A percentile compares a stretch with the other conserved stretches of the same genome.
Conservation (phyloP, 92 coral and sea anemone species). For the Palythoa caribaeorum region DNA sequence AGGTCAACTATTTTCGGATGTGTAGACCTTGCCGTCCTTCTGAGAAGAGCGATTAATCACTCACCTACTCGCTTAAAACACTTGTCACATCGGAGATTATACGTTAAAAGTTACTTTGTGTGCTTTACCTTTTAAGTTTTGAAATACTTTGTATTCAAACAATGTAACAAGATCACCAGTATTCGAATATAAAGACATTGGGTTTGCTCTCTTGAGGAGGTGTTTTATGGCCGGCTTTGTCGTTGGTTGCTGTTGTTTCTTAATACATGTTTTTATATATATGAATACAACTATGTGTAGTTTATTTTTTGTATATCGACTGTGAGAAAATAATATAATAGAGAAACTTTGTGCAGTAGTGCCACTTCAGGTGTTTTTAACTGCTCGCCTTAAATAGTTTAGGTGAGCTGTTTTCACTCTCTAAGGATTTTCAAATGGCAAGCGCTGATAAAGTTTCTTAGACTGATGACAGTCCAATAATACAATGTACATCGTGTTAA, state of each 20-base stretch:
- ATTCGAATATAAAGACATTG: not conserved
- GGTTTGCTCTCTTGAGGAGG: not conserved
- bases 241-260: not conserved
- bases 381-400: not conserved
- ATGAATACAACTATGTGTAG: not conserved
- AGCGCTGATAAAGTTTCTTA: not conserved
- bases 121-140: not conserved
- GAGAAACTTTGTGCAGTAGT: not conserved
- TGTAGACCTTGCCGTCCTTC: too few relatives aligned
- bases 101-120: slow-evolving; percentile 7
- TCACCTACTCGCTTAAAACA: not conserved
- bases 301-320: not conserved
- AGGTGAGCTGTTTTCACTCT: not conserved
- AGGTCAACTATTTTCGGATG: too few relatives aligned
- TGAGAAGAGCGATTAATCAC: not conserved
- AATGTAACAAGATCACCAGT: not conserved
- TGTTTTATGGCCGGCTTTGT: not conserved
- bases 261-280: not conserved
- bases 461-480: not conserved
- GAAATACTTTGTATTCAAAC: not conserved
- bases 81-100: not conserved
- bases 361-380: not conserved
- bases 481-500: not conserved
- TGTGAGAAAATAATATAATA: too few relatives aligned
- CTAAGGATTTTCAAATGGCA: not conserved